These are phyloP conservation scores for Hydractinia symbiolongicarpus DNA, from an alignment of 30 jellyfish, hydroid and myxozoan species.

Conservation along the genomic window DNA sequence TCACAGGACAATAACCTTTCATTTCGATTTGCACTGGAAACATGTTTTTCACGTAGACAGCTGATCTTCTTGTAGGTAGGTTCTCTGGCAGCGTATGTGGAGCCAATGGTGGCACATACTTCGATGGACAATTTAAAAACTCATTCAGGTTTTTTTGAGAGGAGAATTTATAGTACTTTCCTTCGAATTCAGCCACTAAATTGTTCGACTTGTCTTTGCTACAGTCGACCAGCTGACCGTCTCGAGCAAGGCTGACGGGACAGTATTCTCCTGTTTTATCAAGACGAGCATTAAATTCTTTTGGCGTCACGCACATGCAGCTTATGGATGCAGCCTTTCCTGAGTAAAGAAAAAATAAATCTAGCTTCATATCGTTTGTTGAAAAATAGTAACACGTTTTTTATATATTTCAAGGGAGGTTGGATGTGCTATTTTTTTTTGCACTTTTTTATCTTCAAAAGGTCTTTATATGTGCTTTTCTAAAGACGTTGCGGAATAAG, in stretches of 20 bases:
- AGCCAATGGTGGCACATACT: constrained; percentile 80
- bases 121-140: constrained; percentile 65
- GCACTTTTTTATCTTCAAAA: too few relatives aligned
- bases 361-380: neutral
- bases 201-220: constrained; percentile 35
- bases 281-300: constrained; percentile 55
- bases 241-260: constrained; percentile 78
- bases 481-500: too few relatives aligned
- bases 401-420: neutral
- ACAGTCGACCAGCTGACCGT: constrained; percentile 79
- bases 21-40: constrained; percentile 68
- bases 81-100: constrained; percentile 52
- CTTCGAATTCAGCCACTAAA: constrained; percentile 81
- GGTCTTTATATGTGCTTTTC: too few relatives aligned
- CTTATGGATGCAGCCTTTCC: constrained; percentile 77
- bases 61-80: constrained; percentile 61
- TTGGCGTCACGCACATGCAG: constrained; percentile 77
- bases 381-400: too few relatives aligned
- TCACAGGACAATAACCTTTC: constrained; percentile 93
- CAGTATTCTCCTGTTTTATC: constrained; percentile 85
- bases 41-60: constrained; percentile 48
- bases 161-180: constrained; percentile 77
- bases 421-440: too few relatives aligned
- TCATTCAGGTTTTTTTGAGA: constrained; percentile 46
- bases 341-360: constrained; percentile 1